Conservation (phyloP, 64 coral and sea anemone species). For the Actinia equina region DNA sequence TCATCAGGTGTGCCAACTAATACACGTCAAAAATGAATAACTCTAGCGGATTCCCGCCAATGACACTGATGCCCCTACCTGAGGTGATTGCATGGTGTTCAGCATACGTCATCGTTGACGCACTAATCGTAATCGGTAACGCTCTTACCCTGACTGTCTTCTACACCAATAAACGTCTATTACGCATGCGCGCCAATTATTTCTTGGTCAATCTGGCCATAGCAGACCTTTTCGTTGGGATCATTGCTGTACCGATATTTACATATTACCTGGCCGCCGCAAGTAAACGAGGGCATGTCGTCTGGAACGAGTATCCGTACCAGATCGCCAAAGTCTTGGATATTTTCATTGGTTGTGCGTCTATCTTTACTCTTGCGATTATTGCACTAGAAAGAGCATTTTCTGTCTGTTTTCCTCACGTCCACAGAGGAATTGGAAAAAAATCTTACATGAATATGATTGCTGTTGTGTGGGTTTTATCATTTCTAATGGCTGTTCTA, state of each 20-base stretch:
- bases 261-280: slow-evolving; percentile 48
- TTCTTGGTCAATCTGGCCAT: slow-evolving; percentile 83
- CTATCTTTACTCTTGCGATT: slow-evolving; percentile 75
- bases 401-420: slow-evolving; percentile 72
- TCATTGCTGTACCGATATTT: slow-evolving; percentile 71
- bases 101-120: slow-evolving; percentile 52
- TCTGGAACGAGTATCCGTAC: slow-evolving; percentile 24
- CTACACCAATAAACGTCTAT: slow-evolving; percentile 61
- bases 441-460: slow-evolving; percentile 57
- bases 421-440: slow-evolving; percentile 47
- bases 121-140: slow-evolving; percentile 73
- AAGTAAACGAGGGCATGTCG: slow-evolving; percentile 33
- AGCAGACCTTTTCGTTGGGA: slow-evolving; percentile 77
- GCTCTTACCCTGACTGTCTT: slow-evolving; percentile 70
- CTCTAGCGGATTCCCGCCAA: background rate
- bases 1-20: background rate
- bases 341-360: slow-evolving; percentile 85
- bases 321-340: slow-evolving; percentile 62
- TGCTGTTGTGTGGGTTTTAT: slow-evolving; percentile 63
- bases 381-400: slow-evolving; percentile 71
- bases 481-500: slow-evolving; percentile 46
- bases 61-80: slow-evolving; percentile 21
- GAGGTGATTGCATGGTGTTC: slow-evolving; percentile 68
- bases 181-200: slow-evolving; percentile 76
- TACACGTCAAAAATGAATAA: slow-evolving; percentile 12